Evolutionary conservation across 2,113 vertebrate species (phyloP).

Genomic region (Blennius ocellaris): DNA sequence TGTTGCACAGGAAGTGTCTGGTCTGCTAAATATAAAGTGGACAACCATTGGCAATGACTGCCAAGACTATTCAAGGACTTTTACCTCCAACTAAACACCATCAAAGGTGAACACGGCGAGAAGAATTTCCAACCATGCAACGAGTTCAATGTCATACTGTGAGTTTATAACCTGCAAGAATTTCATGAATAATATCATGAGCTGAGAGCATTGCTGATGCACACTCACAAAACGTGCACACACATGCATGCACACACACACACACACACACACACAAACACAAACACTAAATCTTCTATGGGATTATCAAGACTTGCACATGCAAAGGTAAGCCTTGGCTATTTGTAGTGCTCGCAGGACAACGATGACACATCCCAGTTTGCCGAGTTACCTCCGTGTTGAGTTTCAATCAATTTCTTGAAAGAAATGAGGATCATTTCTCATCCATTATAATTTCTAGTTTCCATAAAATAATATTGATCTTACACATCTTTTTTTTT

Average conservation of each 20-base stretch:
- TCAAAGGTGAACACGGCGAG: not conserved
- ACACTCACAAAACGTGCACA: slow-evolving; percentile 29
- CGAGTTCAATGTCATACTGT: not conserved
- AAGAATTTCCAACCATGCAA: not conserved
- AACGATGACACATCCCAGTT: slow-evolving; percentile 61
- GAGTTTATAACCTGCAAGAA: not conserved
- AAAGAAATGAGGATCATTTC: not conserved
- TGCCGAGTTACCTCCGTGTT: slow-evolving; percentile 32
- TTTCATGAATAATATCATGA: not conserved
- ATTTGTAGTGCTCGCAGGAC: slow-evolving; percentile 74
- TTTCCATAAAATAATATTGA: too few species aligned
- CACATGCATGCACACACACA: slow-evolving; percentile 10
- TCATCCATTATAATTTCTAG: not conserved
- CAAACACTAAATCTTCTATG: slow-evolving; percentile 51
- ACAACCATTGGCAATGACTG: slow-evolving; percentile 9
- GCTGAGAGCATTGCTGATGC: slow-evolving; percentile 41
- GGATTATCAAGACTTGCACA: slow-evolving; percentile 74
- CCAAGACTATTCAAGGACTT: not conserved
- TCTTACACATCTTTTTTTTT: too few species aligned
- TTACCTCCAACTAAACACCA: slow-evolving; percentile 4
- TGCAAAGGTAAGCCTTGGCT: slow-evolving; percentile 76
- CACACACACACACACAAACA: slow-evolving; percentile 24
- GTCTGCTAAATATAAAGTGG: slow-evolving; percentile 45
- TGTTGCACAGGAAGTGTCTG: slow-evolving; percentile 63
- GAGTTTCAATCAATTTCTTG: slow-evolving; percentile 13